Conservation (phyloP, 2,113 vertebrate genomes). For the Megaceryle maxima region DNA sequence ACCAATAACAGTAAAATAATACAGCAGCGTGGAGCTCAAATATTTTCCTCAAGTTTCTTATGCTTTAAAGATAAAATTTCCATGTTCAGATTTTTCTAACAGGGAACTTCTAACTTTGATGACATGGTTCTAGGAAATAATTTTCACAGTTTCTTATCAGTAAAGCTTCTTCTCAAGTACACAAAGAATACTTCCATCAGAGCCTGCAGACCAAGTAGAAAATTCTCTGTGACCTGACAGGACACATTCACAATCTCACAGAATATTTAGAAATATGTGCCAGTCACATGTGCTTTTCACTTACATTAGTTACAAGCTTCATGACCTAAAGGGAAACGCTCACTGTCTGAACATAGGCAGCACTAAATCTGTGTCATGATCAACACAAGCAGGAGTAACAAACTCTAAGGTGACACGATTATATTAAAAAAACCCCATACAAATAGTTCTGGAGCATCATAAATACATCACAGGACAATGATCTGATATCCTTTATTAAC, state of each 20-base stretch:
- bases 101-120: neutral
- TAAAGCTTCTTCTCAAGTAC: neutral
- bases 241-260: neutral
- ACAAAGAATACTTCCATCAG: neutral
- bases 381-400: neutral
- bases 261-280: neutral
- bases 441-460: neutral
- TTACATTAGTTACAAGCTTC: slow-evolving; percentile 16
- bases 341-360: neutral
- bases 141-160: neutral
- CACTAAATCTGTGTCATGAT: neutral
- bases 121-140: neutral
- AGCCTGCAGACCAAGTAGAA: neutral
- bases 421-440: neutral
- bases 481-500: neutral
- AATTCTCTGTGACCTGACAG: neutral
- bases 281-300: neutral
- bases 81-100: neutral
- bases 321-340: neutral
- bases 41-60: neutral
- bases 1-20: neutral
- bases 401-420: neutral
- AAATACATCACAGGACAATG: neutral
- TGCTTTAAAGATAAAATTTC: neutral
- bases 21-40: neutral